phyloP scores from a whole-genome alignment of 2,797 vertebrate genomes.

The Philypnodon macrostomus region DNA sequence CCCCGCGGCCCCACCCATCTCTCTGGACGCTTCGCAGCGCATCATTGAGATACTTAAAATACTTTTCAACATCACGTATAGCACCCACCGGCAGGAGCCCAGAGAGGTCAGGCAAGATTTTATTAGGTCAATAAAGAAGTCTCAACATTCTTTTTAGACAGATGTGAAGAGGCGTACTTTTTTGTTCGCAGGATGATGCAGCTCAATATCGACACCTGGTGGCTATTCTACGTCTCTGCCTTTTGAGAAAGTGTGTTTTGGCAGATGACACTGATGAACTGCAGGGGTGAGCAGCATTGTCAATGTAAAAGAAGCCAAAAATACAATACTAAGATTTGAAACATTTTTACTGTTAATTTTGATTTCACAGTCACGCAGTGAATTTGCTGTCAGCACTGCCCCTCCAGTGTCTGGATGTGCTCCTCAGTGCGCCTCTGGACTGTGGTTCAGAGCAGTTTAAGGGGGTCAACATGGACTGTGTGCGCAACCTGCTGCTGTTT shows the following conservation, averaged over 20 bases:
- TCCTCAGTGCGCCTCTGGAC: constrained; percentile 57
- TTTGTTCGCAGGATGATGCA: constrained; percentile 63
- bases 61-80: constrained; percentile 80
- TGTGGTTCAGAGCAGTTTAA: constrained; percentile 61
- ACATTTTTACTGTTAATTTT: not conserved
- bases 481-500: constrained; percentile 75
- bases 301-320: not conserved
- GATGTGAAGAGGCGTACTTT: not conserved
- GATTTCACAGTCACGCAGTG: constrained; percentile 67
- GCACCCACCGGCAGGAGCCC: constrained; percentile 69
- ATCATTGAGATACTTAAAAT: constrained; percentile 78
- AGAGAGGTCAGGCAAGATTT: constrained; percentile 65
- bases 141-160: not conserved
- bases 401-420: constrained; percentile 75
- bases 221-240: constrained; percentile 77
- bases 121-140: not conserved
- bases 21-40: constrained; percentile 71
- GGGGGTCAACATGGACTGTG: constrained; percentile 83
- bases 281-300: constrained; percentile 68
- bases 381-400: constrained; percentile 77
- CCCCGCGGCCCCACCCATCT: constrained; percentile 53
- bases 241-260: constrained; percentile 69
- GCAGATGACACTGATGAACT: constrained; percentile 74
- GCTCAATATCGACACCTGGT: constrained; percentile 80
- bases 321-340: too few species aligned